Base-by-base conservation (phyloP, 1,140 invertebrate genomes). In the Drosophila prosaltans region DNA sequence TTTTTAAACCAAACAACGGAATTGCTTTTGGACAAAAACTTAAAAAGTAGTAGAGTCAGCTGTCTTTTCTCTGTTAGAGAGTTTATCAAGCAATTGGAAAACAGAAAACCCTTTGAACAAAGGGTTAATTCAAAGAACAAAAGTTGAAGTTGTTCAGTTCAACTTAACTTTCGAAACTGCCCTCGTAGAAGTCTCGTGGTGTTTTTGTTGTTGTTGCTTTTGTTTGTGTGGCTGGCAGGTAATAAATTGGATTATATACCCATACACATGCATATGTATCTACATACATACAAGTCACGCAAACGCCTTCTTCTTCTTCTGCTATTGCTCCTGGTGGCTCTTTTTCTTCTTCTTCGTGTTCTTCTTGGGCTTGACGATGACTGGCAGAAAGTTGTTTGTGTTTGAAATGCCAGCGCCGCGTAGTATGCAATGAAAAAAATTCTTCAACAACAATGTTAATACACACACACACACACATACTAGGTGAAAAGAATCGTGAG, bases 341-440 rank as follows among this genome's bases (percentile, higher is more conserved):
- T 43, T 51, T 41, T 45, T 28, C 6, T 28, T 9, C 16, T 8
- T 8, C 39, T 10, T 11, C 28, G 32, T 16, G 1, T 24, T 32
- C 16, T 1, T 3, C 36, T 36, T 40, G 21, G 71, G 58, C 39
- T 59, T 40, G 11, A 65, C 39, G 74, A 77, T 77, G 57, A 80
- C 72, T 66, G 40, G 77, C 67, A 62, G 71, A 66, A 58, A 24
- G 45, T 51, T 51, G 45, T 51, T 55, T 64, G 54, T 70, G 58
- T 74, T 66, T 69, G 36, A 71, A 77, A 77, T 77, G 74, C 74
- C 40, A 54, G 70, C 82, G 30, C 79, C 72, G 62, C 51, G 55
- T 57, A 63, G 72, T 82, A 88, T 88, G 83, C 83, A 72, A 83
- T 88, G 73, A 83, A 86, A 86, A 88, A 88, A 88, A 68, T 39